These are phyloP conservation scores for Aegotheles bennettii DNA, from an alignment of 2,113 vertebrate genomes.

Conservation along the genomic window DNA sequence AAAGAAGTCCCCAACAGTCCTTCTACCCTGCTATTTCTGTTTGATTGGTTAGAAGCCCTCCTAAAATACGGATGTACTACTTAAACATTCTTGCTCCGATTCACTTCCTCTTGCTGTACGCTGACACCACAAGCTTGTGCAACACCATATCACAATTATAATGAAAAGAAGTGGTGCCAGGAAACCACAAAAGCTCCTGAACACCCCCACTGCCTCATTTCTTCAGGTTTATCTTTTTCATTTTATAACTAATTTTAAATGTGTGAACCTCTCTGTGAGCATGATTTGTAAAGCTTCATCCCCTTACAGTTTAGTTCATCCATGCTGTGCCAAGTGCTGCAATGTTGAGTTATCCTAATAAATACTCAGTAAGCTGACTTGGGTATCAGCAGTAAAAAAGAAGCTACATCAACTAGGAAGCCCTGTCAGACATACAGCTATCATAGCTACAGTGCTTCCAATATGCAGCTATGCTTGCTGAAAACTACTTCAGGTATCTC, in stretches of 20 bases:
- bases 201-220: not conserved
- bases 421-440: not conserved
- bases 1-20: not conserved
- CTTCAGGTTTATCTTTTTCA: not conserved
- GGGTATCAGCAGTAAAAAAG: not conserved
- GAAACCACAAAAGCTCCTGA: not conserved
- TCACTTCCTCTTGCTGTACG: not conserved
- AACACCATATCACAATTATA: not conserved
- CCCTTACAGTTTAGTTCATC: not conserved
- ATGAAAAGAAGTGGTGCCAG: not conserved
- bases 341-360: not conserved
- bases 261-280: not conserved
- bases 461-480: not conserved
- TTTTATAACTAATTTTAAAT: not conserved
- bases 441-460: not conserved
- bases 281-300: not conserved
- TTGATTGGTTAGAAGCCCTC: not conserved
- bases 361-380: not conserved
- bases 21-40: not conserved
- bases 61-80: not conserved
- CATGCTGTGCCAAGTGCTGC: not conserved
- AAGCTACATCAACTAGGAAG: not conserved
- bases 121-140: not conserved
- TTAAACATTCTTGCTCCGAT: not conserved
- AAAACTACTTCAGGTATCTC: not conserved